Evolutionary conservation across 2,797 vertebrate species (phyloP).

Genomic region (Kryptopterus vitreolus): DNA sequence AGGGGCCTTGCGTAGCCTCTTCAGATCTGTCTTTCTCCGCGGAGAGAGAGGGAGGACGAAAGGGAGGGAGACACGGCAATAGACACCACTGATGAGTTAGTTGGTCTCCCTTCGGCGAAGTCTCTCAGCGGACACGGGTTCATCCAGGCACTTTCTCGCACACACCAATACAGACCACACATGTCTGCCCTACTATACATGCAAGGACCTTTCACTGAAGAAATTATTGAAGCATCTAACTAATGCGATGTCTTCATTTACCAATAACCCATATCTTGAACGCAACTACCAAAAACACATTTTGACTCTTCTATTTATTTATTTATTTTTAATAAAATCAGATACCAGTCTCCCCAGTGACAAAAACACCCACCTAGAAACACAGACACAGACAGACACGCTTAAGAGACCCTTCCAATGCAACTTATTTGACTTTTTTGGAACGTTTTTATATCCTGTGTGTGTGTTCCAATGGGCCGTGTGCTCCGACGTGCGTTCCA

Average conservation of each 20-base stretch:
- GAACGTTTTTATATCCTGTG: not conserved
- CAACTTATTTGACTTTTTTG: constrained; percentile 10
- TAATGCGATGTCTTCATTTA: not conserved
- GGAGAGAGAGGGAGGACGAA: constrained; percentile 49
- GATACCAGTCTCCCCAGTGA: not conserved
- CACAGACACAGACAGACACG: not conserved
- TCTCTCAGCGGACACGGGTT: constrained; percentile 37
- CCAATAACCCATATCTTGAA: not conserved
- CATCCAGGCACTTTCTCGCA: not conserved
- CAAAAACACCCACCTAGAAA: not conserved
- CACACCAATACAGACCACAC: not conserved
- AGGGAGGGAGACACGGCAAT: constrained; percentile 16
- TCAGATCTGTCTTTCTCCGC: constrained; percentile 73
- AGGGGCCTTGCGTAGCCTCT: constrained; percentile 71
- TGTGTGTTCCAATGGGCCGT: not conserved
- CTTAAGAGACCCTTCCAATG: not conserved
- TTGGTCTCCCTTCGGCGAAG: constrained; percentile 39
- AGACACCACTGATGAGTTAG: constrained; percentile 35
- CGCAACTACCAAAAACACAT: not conserved
- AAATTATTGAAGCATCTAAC: not conserved
- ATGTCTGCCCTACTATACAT: not conserved
- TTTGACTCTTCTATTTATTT: not conserved
- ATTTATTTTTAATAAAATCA: not conserved
- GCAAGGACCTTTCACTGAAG: not conserved
- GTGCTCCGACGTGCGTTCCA: constrained; percentile 5